phyloP scores from a whole-genome alignment of 2,888 invertebrate species.

The Caenorhabditis drosophilae region DNA sequence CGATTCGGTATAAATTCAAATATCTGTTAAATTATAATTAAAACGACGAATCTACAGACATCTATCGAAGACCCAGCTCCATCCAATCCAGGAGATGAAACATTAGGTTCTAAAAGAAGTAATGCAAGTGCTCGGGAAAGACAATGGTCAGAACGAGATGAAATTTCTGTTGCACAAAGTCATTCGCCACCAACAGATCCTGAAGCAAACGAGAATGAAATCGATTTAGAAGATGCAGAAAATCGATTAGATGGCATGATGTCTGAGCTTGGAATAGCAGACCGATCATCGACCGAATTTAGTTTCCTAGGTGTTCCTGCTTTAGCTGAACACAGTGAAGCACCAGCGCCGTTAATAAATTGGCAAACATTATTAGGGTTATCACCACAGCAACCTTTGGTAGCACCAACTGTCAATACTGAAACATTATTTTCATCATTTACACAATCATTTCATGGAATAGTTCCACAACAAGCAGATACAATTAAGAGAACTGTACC shows the following conservation, averaged over 20 bases:
- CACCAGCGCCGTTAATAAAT: constrained; percentile 71
- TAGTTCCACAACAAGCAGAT: neutral
- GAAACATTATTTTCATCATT: constrained; percentile 23
- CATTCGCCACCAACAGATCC: constrained; percentile 41
- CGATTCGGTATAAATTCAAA: constrained; percentile 1
- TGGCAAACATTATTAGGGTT: constrained; percentile 76
- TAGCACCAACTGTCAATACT: constrained; percentile 18
- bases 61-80: constrained; percentile 40
- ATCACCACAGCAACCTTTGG: constrained; percentile 32
- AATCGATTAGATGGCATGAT: constrained; percentile 11
- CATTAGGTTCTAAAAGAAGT: constrained; percentile 19
- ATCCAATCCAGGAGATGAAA: constrained; percentile 29
- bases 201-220: constrained; percentile 31
- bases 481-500: too few relatives aligned
- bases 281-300: constrained; percentile 21
- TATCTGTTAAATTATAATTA: neutral
- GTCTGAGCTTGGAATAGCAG: constrained; percentile 22
- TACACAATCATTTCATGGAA: constrained; percentile 2
- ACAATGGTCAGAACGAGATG: constrained; percentile 37
- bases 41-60: neutral
- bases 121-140: constrained; percentile 30
- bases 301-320: constrained; percentile 38
- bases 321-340: constrained; percentile 41
- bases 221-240: constrained; percentile 20
- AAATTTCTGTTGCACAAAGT: constrained; percentile 31